phyloP scores from a whole-genome alignment of 2,113 vertebrate genomes.

The Alaudala cheleensis region DNA sequence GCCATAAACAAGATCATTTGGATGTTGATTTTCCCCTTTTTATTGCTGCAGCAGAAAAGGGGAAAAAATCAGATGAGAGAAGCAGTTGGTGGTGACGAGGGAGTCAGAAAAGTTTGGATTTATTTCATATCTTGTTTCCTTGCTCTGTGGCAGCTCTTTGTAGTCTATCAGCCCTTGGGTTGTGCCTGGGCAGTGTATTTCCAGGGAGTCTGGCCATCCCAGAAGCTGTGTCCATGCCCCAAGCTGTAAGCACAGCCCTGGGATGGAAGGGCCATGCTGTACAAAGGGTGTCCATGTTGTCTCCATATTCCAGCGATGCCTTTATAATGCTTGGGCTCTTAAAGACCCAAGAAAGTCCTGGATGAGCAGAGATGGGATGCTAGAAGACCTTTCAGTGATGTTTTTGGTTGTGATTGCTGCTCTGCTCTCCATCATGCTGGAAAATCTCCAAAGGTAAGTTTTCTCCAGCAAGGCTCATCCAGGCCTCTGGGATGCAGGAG shows the following conservation, averaged over 20 bases:
- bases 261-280: background rate
- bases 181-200: background rate
- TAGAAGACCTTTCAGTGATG: background rate
- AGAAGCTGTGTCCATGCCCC: fast-evolving
- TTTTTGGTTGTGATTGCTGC: background rate
- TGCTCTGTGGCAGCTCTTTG: background rate
- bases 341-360: background rate
- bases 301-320: background rate
- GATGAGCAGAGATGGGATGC: background rate
- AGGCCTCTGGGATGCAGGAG: fast-evolving
- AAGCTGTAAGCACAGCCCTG: fast-evolving
- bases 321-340: background rate
- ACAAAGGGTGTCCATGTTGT: background rate
- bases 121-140: conserved; percentile 16
- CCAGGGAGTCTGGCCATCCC: background rate
- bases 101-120: conserved; percentile 50
- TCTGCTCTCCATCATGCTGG: background rate
- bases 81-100: conserved; percentile 45
- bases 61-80: conserved; percentile 41
- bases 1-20: conserved; percentile 86
- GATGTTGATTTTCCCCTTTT: conserved; percentile 83
- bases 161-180: fast-evolving
- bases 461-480: background rate
- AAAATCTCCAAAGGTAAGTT: background rate
- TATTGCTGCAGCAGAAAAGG: conserved; percentile 74